Percentiles rank a stretch among this genome's conserved stretches.
These are phyloP conservation scores for Prenolepis imparis DNA, from an alignment of 2,888 invertebrate species.

Conservation along the genomic window DNA sequence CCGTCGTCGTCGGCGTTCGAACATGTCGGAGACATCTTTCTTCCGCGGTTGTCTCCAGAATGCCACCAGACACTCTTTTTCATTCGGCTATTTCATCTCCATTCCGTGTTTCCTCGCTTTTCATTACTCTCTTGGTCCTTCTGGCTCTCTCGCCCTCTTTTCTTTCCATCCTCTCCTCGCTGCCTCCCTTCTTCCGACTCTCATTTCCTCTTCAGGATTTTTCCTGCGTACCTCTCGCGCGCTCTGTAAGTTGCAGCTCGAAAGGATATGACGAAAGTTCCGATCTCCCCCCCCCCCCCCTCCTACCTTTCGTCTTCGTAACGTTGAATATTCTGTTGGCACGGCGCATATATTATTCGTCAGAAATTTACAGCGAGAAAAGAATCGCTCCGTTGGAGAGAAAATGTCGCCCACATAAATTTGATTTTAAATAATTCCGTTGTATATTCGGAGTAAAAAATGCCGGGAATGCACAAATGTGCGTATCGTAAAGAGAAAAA, in stretches of 20 bases:
- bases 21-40: constrained; percentile 50
- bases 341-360: constrained; percentile 47
- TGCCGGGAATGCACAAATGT: neutral
- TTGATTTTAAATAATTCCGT: constrained; percentile 47
- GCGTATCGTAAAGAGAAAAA: neutral
- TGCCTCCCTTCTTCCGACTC: too few species aligned
- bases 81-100: constrained; percentile 52
- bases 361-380: constrained; percentile 48
- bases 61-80: constrained; percentile 51
- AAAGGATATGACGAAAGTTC: constrained; percentile 52
- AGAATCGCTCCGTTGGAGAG: constrained; percentile 29
- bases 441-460: constrained; percentile 27
- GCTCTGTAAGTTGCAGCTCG: constrained; percentile 36
- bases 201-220: constrained; percentile 17
- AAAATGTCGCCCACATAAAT: constrained; percentile 22
- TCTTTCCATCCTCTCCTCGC: neutral
- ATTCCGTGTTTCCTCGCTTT: constrained; percentile 48
- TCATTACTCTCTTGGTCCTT: constrained; percentile 34
- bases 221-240: constrained; percentile 33
- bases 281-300: neutral
- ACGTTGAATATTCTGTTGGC: constrained; percentile 52
- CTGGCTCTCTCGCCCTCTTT: neutral
- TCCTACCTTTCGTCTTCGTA: neutral
- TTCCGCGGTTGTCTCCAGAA: constrained; percentile 45
- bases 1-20: constrained; percentile 3